Conservation (phyloP, 2,113 vertebrate genomes). For the Proterorhinus semilunaris region DNA sequence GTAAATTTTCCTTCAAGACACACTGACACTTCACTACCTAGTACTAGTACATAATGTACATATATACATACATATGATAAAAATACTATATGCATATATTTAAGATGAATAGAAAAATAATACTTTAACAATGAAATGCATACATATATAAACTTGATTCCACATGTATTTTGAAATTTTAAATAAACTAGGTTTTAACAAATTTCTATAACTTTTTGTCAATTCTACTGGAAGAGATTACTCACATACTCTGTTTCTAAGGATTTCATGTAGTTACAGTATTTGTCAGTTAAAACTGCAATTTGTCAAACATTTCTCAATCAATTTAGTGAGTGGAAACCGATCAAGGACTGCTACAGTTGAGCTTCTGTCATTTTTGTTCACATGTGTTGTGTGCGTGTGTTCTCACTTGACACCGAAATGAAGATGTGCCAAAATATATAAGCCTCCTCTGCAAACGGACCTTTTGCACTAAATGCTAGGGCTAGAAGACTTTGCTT, state of each 20-base stretch:
- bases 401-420: constrained; percentile 51
- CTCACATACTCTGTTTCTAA: constrained; percentile 32
- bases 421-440: constrained; percentile 65
- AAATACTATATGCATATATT: constrained; percentile 76
- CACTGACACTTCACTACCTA: constrained; percentile 21
- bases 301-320: constrained; percentile 28
- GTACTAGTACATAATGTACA: constrained; percentile 70
- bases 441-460: constrained; percentile 52
- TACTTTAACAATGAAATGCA: constrained; percentile 57
- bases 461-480: constrained; percentile 67
- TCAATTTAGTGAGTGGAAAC: constrained; percentile 22
- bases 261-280: constrained; percentile 46
- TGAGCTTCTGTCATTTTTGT: constrained; percentile 42
- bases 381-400: constrained; percentile 55
- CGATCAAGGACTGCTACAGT: constrained; percentile 41
- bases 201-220: constrained; percentile 74
- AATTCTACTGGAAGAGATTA: constrained; percentile 59
- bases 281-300: constrained; percentile 36
- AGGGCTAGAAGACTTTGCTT: constrained; percentile 64
- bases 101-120: constrained; percentile 52
- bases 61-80: constrained; percentile 76
- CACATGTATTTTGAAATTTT: constrained; percentile 78
- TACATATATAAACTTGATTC: constrained; percentile 60
- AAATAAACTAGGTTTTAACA: constrained; percentile 74
- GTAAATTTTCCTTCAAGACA: constrained; percentile 69